Evolutionary conservation across 2,888 invertebrate genomes (phyloP), one percentile per base, ranked within the genome.

Genomic region (Oscheius sp.): DNA sequence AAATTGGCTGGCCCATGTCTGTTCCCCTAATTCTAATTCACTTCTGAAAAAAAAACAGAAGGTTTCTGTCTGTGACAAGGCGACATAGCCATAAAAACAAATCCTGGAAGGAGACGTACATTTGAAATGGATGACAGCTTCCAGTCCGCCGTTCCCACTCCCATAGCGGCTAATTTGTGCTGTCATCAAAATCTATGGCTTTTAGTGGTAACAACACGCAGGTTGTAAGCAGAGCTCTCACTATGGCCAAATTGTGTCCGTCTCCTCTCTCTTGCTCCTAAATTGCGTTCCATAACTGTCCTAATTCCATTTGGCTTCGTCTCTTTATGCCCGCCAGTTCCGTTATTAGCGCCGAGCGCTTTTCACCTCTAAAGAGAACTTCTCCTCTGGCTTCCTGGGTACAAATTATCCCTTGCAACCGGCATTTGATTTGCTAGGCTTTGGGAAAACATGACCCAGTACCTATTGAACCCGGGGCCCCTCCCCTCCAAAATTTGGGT

Each of bases 271-370:
- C 35, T 46, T 43, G 59, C n/a, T n/a, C 29, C 58, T 49, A 52
- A 66, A 66, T 66, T 66, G 66, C 66, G 66, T 29, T 66, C 66
- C 66, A 66, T 66, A 66, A 66, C 66, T 66, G 66, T 66, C 66
- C 66, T 66, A 66, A 66, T 66, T 29, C 66, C 66, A 66, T 66
- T 66, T 66, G 66, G 66, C 61, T 25, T 49, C 66, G 66, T 66
- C 66, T 66, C 66, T 66, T 66, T 66, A 66, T 66, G 66, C 27
- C 66, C 52, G 49, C 66, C 66, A 66, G 66, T 66, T 66, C 66
- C 66, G 66, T 66, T 66, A 66, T 66, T 66, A 66, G 66, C 52
- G 66, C 27, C 66, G 66, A 52, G 52, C 66, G 66, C 66, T 66
- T 66, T 66, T 66, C 66, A 66, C 66, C 66, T 66, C 52, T n/a